These are phyloP conservation scores for Bombus cullumanus DNA, from an alignment of 1,140 invertebrate genomes.

Conservation along the genomic window DNA sequence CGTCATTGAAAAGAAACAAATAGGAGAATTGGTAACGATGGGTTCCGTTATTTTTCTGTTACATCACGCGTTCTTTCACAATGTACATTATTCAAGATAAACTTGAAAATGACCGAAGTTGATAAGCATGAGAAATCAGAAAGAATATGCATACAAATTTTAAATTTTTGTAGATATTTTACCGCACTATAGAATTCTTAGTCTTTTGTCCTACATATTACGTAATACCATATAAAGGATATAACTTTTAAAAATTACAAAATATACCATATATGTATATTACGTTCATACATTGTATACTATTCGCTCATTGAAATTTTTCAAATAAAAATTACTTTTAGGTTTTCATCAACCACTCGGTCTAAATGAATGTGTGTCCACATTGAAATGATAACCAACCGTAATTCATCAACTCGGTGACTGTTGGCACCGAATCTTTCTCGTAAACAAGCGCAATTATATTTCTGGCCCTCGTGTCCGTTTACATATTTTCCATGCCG, in stretches of 20 bases:
- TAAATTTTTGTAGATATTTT: background rate
- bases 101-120: background rate
- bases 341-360: background rate
- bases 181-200: background rate
- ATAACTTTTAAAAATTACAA: too few relatives aligned
- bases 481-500: conserved; percentile 7
- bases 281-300: too few relatives aligned
- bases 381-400: conserved; percentile 48
- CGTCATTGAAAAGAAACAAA: background rate
- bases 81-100: background rate
- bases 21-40: too few relatives aligned
- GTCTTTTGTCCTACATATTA: too few relatives aligned
- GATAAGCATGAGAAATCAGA: too few relatives aligned
- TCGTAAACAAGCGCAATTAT: conserved; percentile 59
- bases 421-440: conserved; percentile 49
- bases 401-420: conserved; percentile 50
- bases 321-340: background rate
- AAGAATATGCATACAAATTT: background rate
- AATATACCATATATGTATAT: too few relatives aligned
- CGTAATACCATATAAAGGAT: too few relatives aligned
- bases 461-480: conserved; percentile 23
- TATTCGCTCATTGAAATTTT: background rate
- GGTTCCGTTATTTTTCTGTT: background rate
- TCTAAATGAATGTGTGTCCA: conserved; percentile 33
- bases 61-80: background rate